Conservation (phyloP, 2,888 invertebrate genomes). For the Apantesis nais region DNA sequence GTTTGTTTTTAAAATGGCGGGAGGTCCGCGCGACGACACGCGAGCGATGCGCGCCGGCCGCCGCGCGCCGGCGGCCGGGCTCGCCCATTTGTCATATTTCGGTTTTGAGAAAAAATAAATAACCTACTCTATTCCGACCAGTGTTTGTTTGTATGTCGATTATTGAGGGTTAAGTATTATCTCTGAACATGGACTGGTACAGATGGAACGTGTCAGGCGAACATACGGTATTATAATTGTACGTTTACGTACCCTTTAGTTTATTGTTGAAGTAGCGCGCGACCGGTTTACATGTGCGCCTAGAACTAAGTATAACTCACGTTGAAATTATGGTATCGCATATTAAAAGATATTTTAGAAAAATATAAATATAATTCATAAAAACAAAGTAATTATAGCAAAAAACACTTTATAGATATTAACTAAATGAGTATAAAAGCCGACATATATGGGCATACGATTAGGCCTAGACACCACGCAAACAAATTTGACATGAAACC, state of each 20-base stretch:
- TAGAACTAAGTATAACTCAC: slow-evolving; percentile 7
- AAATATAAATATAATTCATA: slow-evolving; percentile 12
- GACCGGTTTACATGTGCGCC: slow-evolving; percentile 25
- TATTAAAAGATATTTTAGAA: slow-evolving; percentile 12
- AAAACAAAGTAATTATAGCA: background rate
- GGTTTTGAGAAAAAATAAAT: slow-evolving; percentile 82
- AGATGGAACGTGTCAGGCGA: slow-evolving; percentile 72
- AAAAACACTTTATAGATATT: slow-evolving; percentile 2
- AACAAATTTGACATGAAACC: slow-evolving; percentile 20
- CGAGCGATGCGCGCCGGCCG: slow-evolving; percentile 71
- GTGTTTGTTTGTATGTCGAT: slow-evolving; percentile 80
- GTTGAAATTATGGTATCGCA: slow-evolving; percentile 16
- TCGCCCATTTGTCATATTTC: slow-evolving; percentile 84
- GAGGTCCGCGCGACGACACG: slow-evolving; percentile 85
- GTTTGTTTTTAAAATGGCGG: slow-evolving; percentile 86
- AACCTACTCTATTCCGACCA: slow-evolving; percentile 78
- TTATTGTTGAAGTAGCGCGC: slow-evolving; percentile 51
- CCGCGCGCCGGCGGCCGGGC: slow-evolving; percentile 56
- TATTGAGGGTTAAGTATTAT: slow-evolving; percentile 81
- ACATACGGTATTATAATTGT: slow-evolving; percentile 19
- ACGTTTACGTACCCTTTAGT: slow-evolving; percentile 45
- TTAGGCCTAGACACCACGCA: slow-evolving; percentile 22
- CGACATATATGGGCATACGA: background rate
- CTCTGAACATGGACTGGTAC: slow-evolving; percentile 66
- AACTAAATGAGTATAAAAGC: background rate